Percentiles rank a stretch among this genome's conserved stretches.
Conservation (phyloP, 2,797 vertebrate species). For the Acomys russatus region DNA sequence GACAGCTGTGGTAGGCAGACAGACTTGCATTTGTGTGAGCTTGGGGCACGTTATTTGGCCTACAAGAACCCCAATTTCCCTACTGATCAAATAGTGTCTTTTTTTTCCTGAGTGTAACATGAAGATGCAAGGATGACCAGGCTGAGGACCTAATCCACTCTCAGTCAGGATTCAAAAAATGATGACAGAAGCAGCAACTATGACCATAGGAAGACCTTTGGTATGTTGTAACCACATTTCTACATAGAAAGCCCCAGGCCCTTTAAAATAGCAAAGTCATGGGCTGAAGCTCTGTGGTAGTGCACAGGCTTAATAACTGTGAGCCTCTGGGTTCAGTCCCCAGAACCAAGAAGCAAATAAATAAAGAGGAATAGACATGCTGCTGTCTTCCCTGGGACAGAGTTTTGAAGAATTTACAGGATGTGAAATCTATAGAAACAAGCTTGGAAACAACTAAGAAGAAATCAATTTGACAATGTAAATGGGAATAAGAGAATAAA, state of each 20-base stretch:
- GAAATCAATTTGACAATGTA: neutral
- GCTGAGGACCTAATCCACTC: neutral
- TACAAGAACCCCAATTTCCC: neutral
- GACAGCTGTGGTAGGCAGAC: neutral
- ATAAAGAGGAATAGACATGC: neutral
- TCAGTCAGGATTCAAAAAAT: neutral
- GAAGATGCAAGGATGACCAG: neutral
- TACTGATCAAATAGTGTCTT: constrained; percentile 8
- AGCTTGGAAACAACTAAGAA: neutral
- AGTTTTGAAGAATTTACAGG: neutral
- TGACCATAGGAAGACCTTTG: neutral
- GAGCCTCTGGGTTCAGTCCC: neutral
- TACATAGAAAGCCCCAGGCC: neutral
- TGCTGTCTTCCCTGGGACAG: neutral
- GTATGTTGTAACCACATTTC: neutral
- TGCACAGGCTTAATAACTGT: neutral
- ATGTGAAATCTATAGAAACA: neutral
- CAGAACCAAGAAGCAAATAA: neutral
- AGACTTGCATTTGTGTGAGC: neutral
- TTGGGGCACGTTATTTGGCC: neutral
- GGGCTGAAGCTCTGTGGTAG: neutral
- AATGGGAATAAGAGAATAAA: neutral
- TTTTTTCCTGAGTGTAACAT: neutral
- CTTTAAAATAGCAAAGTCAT: neutral
- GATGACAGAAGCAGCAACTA: neutral